These are phyloP conservation scores for Cirrhinus molitorella DNA, from an alignment of 2,797 vertebrate species.

Conservation along the genomic window DNA sequence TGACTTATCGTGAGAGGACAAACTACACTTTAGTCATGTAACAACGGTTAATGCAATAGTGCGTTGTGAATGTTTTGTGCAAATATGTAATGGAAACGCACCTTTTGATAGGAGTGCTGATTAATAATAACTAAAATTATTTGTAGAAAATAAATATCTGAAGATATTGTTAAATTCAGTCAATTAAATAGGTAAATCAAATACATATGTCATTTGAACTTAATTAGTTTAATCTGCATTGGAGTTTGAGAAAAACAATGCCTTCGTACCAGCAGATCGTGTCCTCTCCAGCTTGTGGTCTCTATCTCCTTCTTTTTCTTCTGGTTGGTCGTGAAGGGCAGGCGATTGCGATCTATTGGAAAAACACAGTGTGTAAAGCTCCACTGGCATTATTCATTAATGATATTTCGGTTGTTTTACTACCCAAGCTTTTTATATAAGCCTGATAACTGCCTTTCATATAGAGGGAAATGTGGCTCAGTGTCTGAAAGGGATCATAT, in stretches of 20 bases:
- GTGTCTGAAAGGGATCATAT: background rate
- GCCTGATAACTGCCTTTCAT: background rate
- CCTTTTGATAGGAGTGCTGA: background rate
- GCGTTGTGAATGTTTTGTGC: too few relatives aligned
- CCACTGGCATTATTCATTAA: background rate
- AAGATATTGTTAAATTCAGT: slow-evolving; percentile 2
- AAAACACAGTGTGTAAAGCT: background rate
- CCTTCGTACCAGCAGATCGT: slow-evolving; percentile 66
- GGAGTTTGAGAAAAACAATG: background rate
- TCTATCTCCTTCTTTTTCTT: slow-evolving; percentile 77
- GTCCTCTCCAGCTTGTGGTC: slow-evolving; percentile 81
- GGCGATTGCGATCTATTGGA: slow-evolving; percentile 82
- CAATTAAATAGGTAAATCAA: background rate
- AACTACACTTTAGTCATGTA: too few relatives aligned
- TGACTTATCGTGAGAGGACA: too few relatives aligned
- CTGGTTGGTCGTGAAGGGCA: slow-evolving; percentile 81
- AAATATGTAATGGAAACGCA: too few relatives aligned
- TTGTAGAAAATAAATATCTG: background rate
- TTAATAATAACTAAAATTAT: background rate
- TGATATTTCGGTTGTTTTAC: background rate
- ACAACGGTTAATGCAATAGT: too few relatives aligned
- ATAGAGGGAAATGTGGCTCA: too few relatives aligned
- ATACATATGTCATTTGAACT: background rate
- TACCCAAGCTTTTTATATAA: background rate
- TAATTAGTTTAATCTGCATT: background rate